phyloP scores from a whole-genome alignment of 2,797 vertebrate species.

The Acomys russatus region DNA sequence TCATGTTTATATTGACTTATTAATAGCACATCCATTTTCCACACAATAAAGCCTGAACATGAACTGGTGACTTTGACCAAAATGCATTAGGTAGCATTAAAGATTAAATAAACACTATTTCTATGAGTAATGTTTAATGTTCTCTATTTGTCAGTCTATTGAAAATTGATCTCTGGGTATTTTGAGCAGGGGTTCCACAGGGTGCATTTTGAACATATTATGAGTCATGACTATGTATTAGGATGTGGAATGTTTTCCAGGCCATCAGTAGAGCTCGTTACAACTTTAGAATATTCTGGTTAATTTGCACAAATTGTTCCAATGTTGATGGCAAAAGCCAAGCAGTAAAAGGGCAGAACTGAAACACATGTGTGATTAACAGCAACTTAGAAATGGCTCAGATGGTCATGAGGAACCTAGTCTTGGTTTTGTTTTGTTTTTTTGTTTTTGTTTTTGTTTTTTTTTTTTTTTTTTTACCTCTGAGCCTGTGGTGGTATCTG shows the following conservation, averaged over 20 bases:
- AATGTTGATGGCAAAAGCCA: background rate
- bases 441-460: too few relatives aligned
- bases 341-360: background rate
- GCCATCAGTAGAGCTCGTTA: conserved; percentile 12
- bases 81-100: conserved; percentile 84
- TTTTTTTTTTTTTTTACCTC: background rate
- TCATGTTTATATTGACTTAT: conserved; percentile 83
- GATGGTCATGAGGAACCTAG: background rate
- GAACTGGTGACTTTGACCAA: conserved; percentile 76
- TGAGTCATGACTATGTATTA: conserved; percentile 69
- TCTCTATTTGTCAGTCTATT: conserved; percentile 80
- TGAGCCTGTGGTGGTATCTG: background rate
- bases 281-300: conserved; percentile 26
- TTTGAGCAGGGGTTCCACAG: conserved; percentile 65
- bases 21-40: conserved; percentile 83
- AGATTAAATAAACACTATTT: conserved; percentile 82
- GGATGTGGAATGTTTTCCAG: conserved; percentile 62
- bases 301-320: conserved; percentile 55
- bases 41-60: conserved; percentile 76
- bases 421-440: background rate
- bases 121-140: conserved; percentile 81
- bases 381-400: background rate
- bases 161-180: conserved; percentile 81
- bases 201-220: conserved; percentile 72
- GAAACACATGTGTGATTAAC: background rate